phyloP scores from a whole-genome alignment of 1,140 invertebrate genomes.

The Diorhabda elongata region DNA sequence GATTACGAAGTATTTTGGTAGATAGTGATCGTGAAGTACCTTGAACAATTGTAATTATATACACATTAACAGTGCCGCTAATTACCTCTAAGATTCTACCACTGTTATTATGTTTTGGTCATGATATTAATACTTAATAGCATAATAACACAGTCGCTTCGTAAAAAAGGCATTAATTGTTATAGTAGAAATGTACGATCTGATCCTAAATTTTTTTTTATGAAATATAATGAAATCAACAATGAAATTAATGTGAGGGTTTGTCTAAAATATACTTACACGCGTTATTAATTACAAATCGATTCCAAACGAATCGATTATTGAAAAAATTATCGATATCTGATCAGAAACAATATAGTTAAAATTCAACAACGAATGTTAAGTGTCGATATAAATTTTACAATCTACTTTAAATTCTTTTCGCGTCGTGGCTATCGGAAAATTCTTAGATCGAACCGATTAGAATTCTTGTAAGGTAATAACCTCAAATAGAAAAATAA shows the following conservation, averaged over 20 bases:
- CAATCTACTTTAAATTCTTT: background rate
- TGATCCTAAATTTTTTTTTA: too few species aligned
- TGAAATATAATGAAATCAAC: too few species aligned
- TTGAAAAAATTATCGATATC: too few species aligned
- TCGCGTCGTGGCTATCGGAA: background rate
- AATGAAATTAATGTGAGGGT: too few species aligned
- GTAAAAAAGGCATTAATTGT: conserved; percentile 20
- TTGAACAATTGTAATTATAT: conserved; percentile 43
- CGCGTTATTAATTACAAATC: background rate
- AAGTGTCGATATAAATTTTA: background rate
- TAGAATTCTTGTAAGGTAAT: background rate
- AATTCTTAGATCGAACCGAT: background rate
- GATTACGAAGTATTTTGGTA: conserved; percentile 30
- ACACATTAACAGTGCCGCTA: conserved; percentile 42
- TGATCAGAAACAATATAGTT: background rate
- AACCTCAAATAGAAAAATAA: conserved; percentile 1
- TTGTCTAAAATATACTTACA: too few species aligned
- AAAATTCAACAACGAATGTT: background rate
- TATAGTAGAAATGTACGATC: too few species aligned
- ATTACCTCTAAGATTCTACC: conserved; percentile 38
- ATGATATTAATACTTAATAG: conserved; percentile 44
- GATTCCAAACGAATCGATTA: too few species aligned
- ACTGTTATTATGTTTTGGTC: conserved; percentile 40
- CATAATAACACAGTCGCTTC: conserved; percentile 29
- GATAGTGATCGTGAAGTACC: conserved; percentile 41